Conservation (phyloP, 2,113 vertebrate species). For the Nyctibius bracteatus region DNA sequence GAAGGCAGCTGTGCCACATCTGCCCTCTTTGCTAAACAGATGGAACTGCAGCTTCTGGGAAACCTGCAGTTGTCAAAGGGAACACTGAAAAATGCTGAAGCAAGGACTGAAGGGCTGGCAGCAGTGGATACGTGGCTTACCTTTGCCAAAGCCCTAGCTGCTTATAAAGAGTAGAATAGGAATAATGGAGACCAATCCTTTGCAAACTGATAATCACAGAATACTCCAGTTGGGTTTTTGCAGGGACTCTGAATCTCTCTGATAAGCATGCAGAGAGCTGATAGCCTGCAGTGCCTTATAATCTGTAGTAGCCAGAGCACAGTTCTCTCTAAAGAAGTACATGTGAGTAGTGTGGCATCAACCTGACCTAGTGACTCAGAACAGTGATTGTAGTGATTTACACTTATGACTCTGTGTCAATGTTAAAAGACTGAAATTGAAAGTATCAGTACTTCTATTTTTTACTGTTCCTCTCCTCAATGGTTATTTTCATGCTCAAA, state of each 20-base stretch:
- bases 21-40: neutral
- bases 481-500: neutral
- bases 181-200: conserved; percentile 2
- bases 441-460: neutral
- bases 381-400: conserved; percentile 14
- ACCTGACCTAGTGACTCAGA: neutral
- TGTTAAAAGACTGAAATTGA: neutral
- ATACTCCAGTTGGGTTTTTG: conserved; percentile 7
- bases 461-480: neutral
- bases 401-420: neutral
- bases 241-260: conserved; percentile 18
- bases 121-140: neutral
- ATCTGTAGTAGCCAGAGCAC: neutral
- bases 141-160: neutral
- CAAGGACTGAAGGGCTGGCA: neutral
- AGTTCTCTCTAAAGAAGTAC: neutral
- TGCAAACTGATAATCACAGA: neutral
- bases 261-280: neutral
- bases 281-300: conserved; percentile 10
- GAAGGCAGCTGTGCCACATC: neutral
- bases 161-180: neutral
- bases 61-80: neutral
- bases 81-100: neutral
- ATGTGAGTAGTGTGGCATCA: neutral
- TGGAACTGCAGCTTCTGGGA: neutral